phyloP scores from a whole-genome alignment of 2,888 invertebrate species.

The Heliconius erato region DNA sequence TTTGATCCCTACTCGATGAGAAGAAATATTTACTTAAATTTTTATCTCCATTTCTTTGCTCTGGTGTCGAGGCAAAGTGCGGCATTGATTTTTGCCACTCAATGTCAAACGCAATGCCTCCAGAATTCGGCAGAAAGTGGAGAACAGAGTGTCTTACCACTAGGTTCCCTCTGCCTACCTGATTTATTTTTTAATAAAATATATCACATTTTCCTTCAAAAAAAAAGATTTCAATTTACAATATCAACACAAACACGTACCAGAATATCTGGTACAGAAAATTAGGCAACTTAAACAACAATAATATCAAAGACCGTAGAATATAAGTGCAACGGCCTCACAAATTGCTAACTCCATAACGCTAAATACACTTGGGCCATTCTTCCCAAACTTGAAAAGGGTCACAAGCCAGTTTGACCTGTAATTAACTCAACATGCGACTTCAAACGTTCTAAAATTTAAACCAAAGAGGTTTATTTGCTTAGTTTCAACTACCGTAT shows the following conservation, averaged over 20 bases:
- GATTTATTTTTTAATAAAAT: background rate
- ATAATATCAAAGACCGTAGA: slow-evolving; percentile 43
- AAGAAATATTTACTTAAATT: too few relatives aligned
- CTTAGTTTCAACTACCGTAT: slow-evolving; percentile 34
- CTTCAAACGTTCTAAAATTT: slow-evolving; percentile 68
- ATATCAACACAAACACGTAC: background rate
- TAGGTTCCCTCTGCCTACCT: too few relatives aligned
- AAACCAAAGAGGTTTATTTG: slow-evolving; percentile 42
- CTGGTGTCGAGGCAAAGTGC: too few relatives aligned
- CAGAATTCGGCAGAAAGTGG: too few relatives aligned
- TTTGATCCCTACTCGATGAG: too few relatives aligned
- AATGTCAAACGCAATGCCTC: too few relatives aligned
- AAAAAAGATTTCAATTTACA: background rate
- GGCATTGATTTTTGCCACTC: too few relatives aligned
- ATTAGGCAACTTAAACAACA: slow-evolving; percentile 40
- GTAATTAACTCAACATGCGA: slow-evolving; percentile 78
- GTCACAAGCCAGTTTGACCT: slow-evolving; percentile 72
- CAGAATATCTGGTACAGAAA: slow-evolving; percentile 26
- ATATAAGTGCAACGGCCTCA: slow-evolving; percentile 60
- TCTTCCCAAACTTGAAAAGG: slow-evolving; percentile 69
- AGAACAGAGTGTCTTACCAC: too few relatives aligned
- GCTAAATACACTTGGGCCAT: slow-evolving; percentile 62
- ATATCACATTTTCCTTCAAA: background rate
- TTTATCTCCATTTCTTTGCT: too few relatives aligned
- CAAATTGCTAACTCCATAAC: slow-evolving; percentile 56